Percentiles rank a stretch among this genome's conserved stretches.
These are phyloP conservation scores for Lineus longissimus DNA, from an alignment of 1,140 invertebrate genomes.

Conservation along the genomic window DNA sequence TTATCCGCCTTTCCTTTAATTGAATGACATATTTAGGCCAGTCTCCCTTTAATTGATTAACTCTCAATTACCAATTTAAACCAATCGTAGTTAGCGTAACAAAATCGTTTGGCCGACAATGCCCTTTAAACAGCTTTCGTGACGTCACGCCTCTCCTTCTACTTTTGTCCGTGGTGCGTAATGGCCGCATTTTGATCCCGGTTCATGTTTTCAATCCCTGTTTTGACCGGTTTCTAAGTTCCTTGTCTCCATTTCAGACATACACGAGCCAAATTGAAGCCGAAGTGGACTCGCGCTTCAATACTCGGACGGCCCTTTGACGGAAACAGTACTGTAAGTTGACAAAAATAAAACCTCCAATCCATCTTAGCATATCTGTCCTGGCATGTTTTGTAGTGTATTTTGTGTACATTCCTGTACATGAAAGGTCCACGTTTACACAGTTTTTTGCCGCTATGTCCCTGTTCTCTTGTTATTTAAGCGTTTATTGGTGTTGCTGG, in stretches of 20 bases:
- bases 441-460: background rate
- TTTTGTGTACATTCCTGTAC: background rate
- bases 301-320: constrained; percentile 1
- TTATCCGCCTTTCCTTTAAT: no score
- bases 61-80: constrained; percentile 1
- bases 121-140: background rate
- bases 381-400: background rate
- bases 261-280: constrained; percentile 3
- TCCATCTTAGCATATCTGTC: no score
- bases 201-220: background rate
- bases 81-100: background rate
- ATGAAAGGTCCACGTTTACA: background rate
- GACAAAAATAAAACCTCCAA: no score
- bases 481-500: background rate
- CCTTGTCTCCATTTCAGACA: background rate
- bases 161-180: constrained; percentile 8
- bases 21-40: no score
- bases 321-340: constrained; percentile 6
- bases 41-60: no score
- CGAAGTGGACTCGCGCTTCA: constrained; percentile 5
- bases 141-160: background rate
- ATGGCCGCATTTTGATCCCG: constrained; percentile 3
- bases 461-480: background rate
- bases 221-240: background rate
- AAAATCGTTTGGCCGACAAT: background rate